Evolutionary conservation across 2,888 invertebrate species (phyloP), one percentile per base, ranked within the genome.

Genomic region (Biston betularia): DNA sequence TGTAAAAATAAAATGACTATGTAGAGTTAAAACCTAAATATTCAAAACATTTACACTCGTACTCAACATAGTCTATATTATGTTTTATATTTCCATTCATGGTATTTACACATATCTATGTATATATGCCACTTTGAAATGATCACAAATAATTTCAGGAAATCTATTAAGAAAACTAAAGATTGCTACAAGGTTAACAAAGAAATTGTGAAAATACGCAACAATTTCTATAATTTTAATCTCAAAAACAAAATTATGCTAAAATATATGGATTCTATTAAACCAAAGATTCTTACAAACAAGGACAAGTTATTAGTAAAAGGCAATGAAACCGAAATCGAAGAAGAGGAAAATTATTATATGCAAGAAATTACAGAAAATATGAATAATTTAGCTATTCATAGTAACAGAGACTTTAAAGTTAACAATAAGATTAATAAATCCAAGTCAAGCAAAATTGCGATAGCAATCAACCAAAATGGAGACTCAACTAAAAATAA

Each of bases 161-260:
- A 81, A 79, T 78, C 80, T 46, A 77, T 80, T 60, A 84, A 75
- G 75, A 81, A 77, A 73, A 67, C 75, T n/a, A 88, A 83, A 79
- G 82, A 83, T 62, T 71, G 70, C 44, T 81, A 69, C 64, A 82
- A 80, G 70, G 74, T 86, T 46, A 87, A 83, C 63, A 88, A 82
- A 64, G 88, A 90, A 78, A 83, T 91, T 49, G 76, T 79, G 0
- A 89, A 89, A 77, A 76, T 90, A 59, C 85, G 83, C n/a, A 81
- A 84, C 62, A 80, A 78, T 15, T 89, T 87, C 63, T 79, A 84
- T 40, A 86, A 81, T 59, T 80, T 83, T 24, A 85, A 90, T 77
- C 75, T 89, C 24, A 88, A 82, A 77, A 90, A 89, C 76, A 76
- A 83, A 69, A 72, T 87, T 6, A 79, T 82, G 63, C 74, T 89